phyloP scores from a whole-genome alignment of 2,888 invertebrate species.

The Endotricha flammealis region DNA sequence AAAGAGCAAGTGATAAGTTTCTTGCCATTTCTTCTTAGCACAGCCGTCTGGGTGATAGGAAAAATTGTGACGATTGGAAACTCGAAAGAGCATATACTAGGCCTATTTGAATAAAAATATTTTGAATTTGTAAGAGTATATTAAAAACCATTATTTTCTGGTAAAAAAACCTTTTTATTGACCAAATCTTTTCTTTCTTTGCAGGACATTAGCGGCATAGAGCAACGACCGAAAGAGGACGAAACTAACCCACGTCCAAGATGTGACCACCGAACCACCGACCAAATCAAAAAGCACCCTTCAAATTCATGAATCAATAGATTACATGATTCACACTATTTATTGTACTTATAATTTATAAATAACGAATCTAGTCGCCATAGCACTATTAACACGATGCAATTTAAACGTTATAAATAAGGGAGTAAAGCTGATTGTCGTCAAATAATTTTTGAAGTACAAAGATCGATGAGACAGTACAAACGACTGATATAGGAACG shows the following conservation, averaged over 20 bases:
- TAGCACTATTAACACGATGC: constrained; percentile 69
- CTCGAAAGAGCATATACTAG: too few relatives aligned
- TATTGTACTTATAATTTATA: constrained; percentile 64
- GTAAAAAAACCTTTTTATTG: neutral
- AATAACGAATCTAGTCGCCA: constrained; percentile 74
- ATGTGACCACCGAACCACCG: constrained; percentile 70
- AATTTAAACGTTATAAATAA: constrained; percentile 55
- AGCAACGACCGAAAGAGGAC: constrained; percentile 30
- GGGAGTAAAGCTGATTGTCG: constrained; percentile 28
- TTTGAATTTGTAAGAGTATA: too few relatives aligned
- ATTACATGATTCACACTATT: constrained; percentile 69
- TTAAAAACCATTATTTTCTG: too few relatives aligned
- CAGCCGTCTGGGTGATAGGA: too few relatives aligned
- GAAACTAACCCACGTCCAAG: constrained; percentile 38
- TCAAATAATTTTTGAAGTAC: constrained; percentile 43
- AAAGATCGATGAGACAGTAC: constrained; percentile 59
- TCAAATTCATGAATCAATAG: constrained; percentile 66
- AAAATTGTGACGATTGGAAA: too few relatives aligned
- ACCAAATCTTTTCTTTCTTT: constrained; percentile 22
- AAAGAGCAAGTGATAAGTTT: too few relatives aligned
- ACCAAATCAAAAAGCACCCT: constrained; percentile 48
- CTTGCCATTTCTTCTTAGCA: too few relatives aligned
- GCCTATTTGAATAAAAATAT: too few relatives aligned
- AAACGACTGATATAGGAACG: constrained; percentile 48
- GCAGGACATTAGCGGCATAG: constrained; percentile 44